Evolutionary conservation across 2,797 vertebrate genomes (phyloP), one percentile per base, ranked within the genome.

Genomic region (Nothura maculosa): DNA sequence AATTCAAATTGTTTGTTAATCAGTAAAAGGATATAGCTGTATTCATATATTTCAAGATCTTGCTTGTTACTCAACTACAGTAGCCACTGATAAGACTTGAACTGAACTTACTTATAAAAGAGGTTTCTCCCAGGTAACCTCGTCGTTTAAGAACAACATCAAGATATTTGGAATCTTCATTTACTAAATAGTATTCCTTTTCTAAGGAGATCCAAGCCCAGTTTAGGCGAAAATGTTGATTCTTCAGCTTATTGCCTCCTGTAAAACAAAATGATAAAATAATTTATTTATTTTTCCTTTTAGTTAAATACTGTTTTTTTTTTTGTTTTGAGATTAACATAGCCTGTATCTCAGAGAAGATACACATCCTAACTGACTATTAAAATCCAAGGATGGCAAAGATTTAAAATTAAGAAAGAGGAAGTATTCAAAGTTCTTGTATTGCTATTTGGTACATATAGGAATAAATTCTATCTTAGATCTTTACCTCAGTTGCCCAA

Each of bases 121-220:
- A 99, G 0, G 99, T 99, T 97, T 99, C 99, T 74, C 99, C 99
- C 69, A 99, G 97, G 94, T 99, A 99, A 30, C 99, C 99, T 85
- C 99, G 98, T 24, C 99, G 98, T 91, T 98, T 99, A 85, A 99
- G 98, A 90, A 98, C 91, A 85, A 99, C 97, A 94, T 99, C 99
- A 93, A 99, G 97, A 94, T 98, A 98, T 96, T 98, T 99, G 88
- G 97, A 96, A 63, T 99, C 98, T 91, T 99, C 99, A 13, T 99
- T 98, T 96, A 99, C 97, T 86, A 98, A 96, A 32, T 99, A 99
- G 94, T 98, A 97, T 13, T 99, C 97, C 86, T 98, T 99, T 97
- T 99, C 99, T 78, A 99, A 97, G 16, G 99, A 99, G 92, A 99
- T 99, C 99, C 99, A 99, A 27, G 99, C 98, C 99, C 99, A 99